A percentile compares a stretch with the other conserved stretches of the same genome.
phyloP scores from a whole-genome alignment of 2,113 vertebrate genomes.

The Prietella phreatophila region DNA sequence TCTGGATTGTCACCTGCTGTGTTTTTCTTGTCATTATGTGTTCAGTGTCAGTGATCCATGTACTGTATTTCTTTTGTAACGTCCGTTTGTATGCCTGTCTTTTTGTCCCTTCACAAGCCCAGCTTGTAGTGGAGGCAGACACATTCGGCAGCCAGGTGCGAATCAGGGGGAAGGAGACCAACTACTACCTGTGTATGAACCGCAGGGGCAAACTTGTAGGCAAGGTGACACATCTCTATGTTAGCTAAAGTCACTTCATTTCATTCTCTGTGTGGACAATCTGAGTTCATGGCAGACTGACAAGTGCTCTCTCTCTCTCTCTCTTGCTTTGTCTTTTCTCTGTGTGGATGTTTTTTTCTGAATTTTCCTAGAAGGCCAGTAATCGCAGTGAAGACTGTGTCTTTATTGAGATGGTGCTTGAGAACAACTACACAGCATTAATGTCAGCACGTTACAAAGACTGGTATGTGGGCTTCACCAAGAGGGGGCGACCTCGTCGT shows the following conservation, averaged over 20 bases:
- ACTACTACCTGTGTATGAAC: slow-evolving; percentile 81
- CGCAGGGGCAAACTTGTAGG: slow-evolving; percentile 77
- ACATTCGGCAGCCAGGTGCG: slow-evolving; percentile 82
- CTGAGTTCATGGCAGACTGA: slow-evolving; percentile 36
- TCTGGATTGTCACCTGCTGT: not conserved
- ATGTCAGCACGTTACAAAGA: slow-evolving; percentile 76
- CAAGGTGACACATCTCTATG: slow-evolving; percentile 69
- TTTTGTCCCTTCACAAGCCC: slow-evolving; percentile 80
- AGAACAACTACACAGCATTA: slow-evolving; percentile 82
- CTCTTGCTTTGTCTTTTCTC: slow-evolving; percentile 42
- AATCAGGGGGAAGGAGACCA: slow-evolving; percentile 79
- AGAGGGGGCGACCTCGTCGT: slow-evolving; percentile 74
- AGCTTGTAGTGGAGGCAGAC: slow-evolving; percentile 81
- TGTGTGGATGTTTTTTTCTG: slow-evolving; percentile 51
- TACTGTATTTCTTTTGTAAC: slow-evolving; percentile 60
- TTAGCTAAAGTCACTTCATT: slow-evolving; percentile 53
- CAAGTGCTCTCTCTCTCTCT: not conserved
- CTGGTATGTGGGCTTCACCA: slow-evolving; percentile 81
- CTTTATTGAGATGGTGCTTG: slow-evolving; percentile 80
- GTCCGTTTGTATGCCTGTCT: slow-evolving; percentile 65
- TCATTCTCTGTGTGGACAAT: slow-evolving; percentile 26
- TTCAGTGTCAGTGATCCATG: not conserved
- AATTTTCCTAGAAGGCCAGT: slow-evolving; percentile 72
- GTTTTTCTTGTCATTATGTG: not conserved
- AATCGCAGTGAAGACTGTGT: slow-evolving; percentile 77